Evolutionary conservation across 2,113 vertebrate species (phyloP).

Genomic region (Aix galericulata): DNA sequence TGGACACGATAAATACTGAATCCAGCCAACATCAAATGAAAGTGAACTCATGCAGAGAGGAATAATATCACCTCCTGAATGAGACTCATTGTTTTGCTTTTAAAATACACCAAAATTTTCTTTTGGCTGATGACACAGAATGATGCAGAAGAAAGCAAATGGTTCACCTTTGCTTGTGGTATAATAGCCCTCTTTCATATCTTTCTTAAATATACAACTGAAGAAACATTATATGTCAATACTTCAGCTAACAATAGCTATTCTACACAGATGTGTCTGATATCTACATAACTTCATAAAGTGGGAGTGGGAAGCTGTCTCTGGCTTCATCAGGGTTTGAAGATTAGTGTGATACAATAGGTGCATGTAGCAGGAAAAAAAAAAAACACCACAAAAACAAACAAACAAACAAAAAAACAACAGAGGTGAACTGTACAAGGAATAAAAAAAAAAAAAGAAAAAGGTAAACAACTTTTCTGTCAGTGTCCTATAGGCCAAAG

Average conservation of each 20-base stretch:
- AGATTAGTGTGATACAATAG: constrained; percentile 52
- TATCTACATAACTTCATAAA: not conserved
- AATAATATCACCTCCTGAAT: constrained; percentile 6
- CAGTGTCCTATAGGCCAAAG: constrained; percentile 59
- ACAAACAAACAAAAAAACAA: not conserved
- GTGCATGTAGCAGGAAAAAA: constrained; percentile 21
- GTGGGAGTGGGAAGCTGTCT: constrained; percentile 23
- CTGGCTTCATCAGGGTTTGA: constrained; percentile 23
- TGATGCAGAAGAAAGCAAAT: not conserved
- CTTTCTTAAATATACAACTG: constrained; percentile 29
- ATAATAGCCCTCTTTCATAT: constrained; percentile 35
- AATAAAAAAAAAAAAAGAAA: not conserved
- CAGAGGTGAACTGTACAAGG: constrained; percentile 20
- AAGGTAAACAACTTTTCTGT: constrained; percentile 33
- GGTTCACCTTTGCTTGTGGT: not conserved
- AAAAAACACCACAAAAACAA: not conserved
- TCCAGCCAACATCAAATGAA: not conserved
- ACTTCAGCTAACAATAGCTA: constrained; percentile 57
- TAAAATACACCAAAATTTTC: constrained; percentile 21
- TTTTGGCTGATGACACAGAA: not conserved
- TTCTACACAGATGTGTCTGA: not conserved
- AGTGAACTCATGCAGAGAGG: not conserved
- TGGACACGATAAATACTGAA: not conserved
- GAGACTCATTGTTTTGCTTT: constrained; percentile 31
- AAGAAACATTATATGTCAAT: constrained; percentile 62